Evolutionary conservation across 2,797 vertebrate species (phyloP).

Genomic region (Sitta carolinensis): DNA sequence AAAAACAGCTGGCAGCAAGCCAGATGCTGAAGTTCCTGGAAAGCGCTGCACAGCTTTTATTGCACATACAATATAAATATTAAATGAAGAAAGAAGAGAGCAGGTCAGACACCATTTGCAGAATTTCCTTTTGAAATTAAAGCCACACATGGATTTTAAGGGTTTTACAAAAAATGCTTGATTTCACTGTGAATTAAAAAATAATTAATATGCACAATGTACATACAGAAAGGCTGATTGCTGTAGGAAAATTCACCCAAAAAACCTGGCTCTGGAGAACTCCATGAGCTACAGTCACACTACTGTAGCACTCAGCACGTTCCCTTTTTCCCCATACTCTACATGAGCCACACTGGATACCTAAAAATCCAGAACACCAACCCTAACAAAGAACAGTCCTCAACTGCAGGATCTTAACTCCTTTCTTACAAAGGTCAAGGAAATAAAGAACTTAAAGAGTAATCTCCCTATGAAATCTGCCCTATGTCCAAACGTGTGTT

Average conservation of each 20-base stretch:
- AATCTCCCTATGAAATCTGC: background rate
- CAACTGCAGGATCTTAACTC: background rate
- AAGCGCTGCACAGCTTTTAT: background rate
- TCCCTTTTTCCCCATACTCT: background rate
- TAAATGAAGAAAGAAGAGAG: background rate
- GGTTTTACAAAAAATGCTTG: background rate
- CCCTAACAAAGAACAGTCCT: background rate
- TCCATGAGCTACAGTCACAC: background rate
- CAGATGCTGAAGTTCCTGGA: slow-evolving; percentile 23
- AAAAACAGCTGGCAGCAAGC: slow-evolving; percentile 5
- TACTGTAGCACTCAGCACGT: background rate
- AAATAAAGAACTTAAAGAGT: background rate
- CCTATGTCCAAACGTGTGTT: background rate
- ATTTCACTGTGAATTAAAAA: background rate
- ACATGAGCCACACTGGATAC: background rate
- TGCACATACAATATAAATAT: background rate
- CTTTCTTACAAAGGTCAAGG: background rate
- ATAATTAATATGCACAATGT: background rate
- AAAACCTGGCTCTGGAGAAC: background rate
- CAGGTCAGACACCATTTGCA: background rate
- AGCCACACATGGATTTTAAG: background rate
- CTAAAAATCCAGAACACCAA: background rate
- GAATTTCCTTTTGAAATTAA: background rate
- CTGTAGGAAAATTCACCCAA: background rate
- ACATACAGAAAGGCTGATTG: background rate